Conservation (phyloP, 1,140 invertebrate genomes). For the Phymorhynchus buccinoides region DNA sequence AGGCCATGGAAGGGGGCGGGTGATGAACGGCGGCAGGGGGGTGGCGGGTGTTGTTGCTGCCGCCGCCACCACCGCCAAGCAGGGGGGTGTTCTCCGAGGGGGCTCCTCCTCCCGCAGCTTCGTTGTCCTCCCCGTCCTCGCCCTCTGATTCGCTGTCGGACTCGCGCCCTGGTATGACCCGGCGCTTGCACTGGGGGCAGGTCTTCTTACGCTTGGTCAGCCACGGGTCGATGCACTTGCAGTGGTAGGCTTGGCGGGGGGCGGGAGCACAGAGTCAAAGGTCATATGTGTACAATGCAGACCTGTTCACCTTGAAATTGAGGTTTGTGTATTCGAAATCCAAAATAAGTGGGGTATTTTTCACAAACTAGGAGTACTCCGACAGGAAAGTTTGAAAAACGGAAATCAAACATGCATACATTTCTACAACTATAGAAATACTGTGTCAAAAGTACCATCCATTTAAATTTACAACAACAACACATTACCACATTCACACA, state of each 20-base stretch:
- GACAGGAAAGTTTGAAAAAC: too few relatives aligned
- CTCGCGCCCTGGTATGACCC: conserved; percentile 82
- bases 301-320: too few relatives aligned
- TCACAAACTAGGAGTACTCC: too few relatives aligned
- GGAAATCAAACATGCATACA: too few relatives aligned
- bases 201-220: conserved; percentile 94
- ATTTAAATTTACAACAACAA: too few relatives aligned
- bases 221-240: conserved; percentile 99
- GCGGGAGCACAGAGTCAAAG: background rate
- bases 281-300: background rate
- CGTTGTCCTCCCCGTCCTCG: conserved; percentile 54
- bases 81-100: conserved; percentile 63
- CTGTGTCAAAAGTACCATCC: too few relatives aligned
- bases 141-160: conserved; percentile 56
- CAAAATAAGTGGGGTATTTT: too few relatives aligned
- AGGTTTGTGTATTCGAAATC: too few relatives aligned
- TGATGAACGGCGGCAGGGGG: background rate
- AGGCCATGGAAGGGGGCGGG: background rate
- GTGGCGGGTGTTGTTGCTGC: conserved; percentile 31
- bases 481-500: too few relatives aligned
- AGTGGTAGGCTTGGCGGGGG: conserved; percentile 87
- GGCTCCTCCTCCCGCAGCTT: too few relatives aligned
- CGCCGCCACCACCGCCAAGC: too few relatives aligned
- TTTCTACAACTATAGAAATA: too few relatives aligned
- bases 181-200: conserved; percentile 97